Evolutionary conservation across 2,113 vertebrate species (phyloP), one percentile per base, ranked within the genome.

Genomic region (Tragelaphus imberbis): DNA sequence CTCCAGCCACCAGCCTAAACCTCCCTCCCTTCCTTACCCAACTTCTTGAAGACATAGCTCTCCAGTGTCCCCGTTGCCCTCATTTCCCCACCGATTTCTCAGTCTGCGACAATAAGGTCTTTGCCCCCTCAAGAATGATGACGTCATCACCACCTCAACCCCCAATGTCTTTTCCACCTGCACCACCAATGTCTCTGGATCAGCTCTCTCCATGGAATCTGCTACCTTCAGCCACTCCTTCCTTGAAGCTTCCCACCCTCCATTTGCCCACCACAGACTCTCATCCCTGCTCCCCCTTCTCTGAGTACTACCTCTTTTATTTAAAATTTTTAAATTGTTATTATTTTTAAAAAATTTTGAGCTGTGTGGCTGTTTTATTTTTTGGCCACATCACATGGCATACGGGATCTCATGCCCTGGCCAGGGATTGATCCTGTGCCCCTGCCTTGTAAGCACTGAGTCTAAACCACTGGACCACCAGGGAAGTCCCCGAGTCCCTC

Each of bases 111-210:
- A 86, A 4, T 5, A 14, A 1, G n/a, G 53, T 47, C 19, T 80
- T 40, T 47, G 17, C 23, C 7, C 13, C 15, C 16, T 51, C 58
- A 21, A 9, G 7, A 36, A 33, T 21, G 91, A n/a, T 59, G 47
- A 25, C 4, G 0, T 0, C 0, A 15, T 59, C 27, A 82, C 40
- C 7, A 0, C 7, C 27, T 28, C 12, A 33, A 33, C 6, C 55
- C 56, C 59, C 86, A 28, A 2, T 11, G 61, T 58, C 61, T 61
- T 84, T 84, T 84, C 88, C 30, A 3, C 49, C 36, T 63, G 4
- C 40, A 40, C 40, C 40, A 40, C 40, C 40, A 40, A 40, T 40
- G 21, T 61, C 36, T 79, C 91, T 36, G 15, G n/a, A 9, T 89
- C 40, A 40, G 25, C 36, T 36, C 25, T 56, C 21, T 71, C 36